A percentile compares a stretch with the other conserved stretches of the same genome.
These are phyloP conservation scores for Syngnathus acus DNA, from an alignment of 2,797 vertebrate species.

Conservation along the genomic window DNA sequence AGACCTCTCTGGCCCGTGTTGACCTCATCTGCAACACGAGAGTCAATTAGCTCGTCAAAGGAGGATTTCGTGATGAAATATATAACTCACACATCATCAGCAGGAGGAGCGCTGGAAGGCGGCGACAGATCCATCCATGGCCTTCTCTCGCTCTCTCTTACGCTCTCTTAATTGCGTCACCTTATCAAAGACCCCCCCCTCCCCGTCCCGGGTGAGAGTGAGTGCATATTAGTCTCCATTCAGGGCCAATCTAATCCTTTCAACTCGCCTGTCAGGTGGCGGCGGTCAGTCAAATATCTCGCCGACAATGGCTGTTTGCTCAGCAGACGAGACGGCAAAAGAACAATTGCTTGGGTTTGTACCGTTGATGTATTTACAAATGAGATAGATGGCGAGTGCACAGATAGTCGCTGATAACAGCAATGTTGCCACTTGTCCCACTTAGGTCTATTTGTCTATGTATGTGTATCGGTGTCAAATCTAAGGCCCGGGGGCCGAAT, in stretches of 20 bases:
- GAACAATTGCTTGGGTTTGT: neutral
- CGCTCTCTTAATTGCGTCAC: conserved; percentile 47
- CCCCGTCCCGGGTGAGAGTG: conserved; percentile 35
- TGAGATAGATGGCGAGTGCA: neutral
- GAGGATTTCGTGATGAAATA: conserved; percentile 3
- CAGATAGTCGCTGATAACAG: neutral
- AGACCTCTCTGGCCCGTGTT: neutral
- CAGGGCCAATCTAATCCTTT: conserved; percentile 57
- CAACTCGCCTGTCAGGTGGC: conserved; percentile 35
- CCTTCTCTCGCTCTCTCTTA: conserved; percentile 1
- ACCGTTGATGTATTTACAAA: neutral
- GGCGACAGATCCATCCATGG: conserved; percentile 13
- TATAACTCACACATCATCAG: conserved; percentile 17
- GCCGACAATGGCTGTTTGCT: no score
- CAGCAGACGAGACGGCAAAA: neutral
- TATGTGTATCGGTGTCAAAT: no score
- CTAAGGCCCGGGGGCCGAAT: no score
- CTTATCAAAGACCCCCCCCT: conserved; percentile 48
- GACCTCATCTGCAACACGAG: conserved; percentile 6
- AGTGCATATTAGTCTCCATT: conserved; percentile 60
- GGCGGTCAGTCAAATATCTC: conserved; percentile 36
- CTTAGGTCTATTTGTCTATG: neutral
- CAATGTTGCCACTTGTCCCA: neutral
- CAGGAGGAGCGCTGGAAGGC: conserved; percentile 13
- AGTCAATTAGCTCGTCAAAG: conserved; percentile 17